Conservation (phyloP, 2,888 invertebrate genomes). For the Aspidapion aeneum region DNA sequence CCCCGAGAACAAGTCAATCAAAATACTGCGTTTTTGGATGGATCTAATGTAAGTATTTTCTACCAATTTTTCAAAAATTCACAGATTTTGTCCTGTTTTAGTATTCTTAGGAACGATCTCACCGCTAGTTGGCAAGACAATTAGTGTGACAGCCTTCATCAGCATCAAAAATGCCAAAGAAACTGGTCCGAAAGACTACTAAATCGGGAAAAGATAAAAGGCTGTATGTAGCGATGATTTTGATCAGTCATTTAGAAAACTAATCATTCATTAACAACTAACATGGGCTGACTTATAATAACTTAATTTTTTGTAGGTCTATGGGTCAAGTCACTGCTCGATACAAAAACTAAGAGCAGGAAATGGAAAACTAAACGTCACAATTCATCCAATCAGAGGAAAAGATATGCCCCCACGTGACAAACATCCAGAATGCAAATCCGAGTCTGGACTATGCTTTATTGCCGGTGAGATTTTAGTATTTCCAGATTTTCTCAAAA, state of each 20-base stretch:
- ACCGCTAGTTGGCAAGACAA: too few species aligned
- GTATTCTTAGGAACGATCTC: too few species aligned
- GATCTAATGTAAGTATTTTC: slow-evolving; percentile 53
- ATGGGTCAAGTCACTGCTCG: slow-evolving; percentile 19
- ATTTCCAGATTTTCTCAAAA: not conserved
- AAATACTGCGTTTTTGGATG: slow-evolving; percentile 87
- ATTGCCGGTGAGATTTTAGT: slow-evolving; percentile 57
- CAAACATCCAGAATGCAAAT: slow-evolving; percentile 83
- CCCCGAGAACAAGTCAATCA: slow-evolving; percentile 95
- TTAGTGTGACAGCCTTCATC: too few species aligned
- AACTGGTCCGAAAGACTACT: too few species aligned
- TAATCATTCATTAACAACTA: too few species aligned
- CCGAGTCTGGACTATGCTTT: slow-evolving; percentile 81
- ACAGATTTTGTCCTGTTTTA: too few species aligned
- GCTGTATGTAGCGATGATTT: too few species aligned
- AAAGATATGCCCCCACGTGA: slow-evolving; percentile 80
- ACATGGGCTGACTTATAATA: too few species aligned
- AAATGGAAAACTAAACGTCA: slow-evolving; percentile 79
- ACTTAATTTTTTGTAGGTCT: slow-evolving; percentile 15
- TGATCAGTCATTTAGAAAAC: too few species aligned
- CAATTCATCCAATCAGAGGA: slow-evolving; percentile 67
- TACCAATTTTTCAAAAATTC: not conserved
- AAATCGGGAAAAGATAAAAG: too few species aligned
- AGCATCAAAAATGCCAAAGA: too few species aligned
- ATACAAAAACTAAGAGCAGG: slow-evolving; percentile 50